Percentiles rank a stretch among this genome's conserved stretches.
These are phyloP conservation scores for Cheilosia soror DNA, from an alignment of 2,888 invertebrate species.

Conservation along the genomic window DNA sequence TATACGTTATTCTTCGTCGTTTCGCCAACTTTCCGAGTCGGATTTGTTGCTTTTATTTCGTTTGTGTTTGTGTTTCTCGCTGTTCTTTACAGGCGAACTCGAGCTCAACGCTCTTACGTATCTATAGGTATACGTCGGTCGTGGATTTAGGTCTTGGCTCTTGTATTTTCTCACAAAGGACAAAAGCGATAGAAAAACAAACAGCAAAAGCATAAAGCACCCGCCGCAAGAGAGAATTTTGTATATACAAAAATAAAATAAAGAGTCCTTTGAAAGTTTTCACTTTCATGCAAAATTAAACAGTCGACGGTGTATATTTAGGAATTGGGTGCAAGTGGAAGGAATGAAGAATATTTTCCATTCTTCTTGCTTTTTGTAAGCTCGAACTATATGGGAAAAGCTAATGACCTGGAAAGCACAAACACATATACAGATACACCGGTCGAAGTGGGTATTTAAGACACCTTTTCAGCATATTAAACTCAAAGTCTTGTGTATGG, in stretches of 20 bases:
- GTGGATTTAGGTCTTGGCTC: slow-evolving; percentile 63
- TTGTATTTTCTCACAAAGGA: slow-evolving; percentile 60
- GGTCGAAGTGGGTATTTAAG: slow-evolving; percentile 56
- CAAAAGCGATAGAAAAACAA: slow-evolving; percentile 17
- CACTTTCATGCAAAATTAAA: slow-evolving; percentile 76
- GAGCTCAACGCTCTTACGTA: slow-evolving; percentile 11
- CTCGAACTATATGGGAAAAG: slow-evolving; percentile 39
- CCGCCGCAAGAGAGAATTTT: slow-evolving; percentile 17
- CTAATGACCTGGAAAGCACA: slow-evolving; percentile 71
- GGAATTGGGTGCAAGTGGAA: neutral
- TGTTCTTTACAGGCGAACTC: slow-evolving; percentile 37
- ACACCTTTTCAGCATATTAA: slow-evolving; percentile 64
- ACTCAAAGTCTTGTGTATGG: slow-evolving; percentile 49
- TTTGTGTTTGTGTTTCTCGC: slow-evolving; percentile 12
- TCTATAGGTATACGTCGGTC: slow-evolving; percentile 2
- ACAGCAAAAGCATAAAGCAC: neutral
- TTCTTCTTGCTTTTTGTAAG: slow-evolving; percentile 19
- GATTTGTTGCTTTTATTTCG: neutral
- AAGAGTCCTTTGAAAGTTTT: slow-evolving; percentile 74
- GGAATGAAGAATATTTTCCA: slow-evolving; percentile 19
- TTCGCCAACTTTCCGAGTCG: slow-evolving; percentile 28
- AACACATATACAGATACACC: neutral
- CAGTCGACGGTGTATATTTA: slow-evolving; percentile 41
- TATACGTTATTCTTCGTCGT: slow-evolving; percentile 26
- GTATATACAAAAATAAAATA: slow-evolving; percentile 34